Evolutionary conservation across 2,797 vertebrate genomes (phyloP).

Genomic region (Margarornis squamiger): DNA sequence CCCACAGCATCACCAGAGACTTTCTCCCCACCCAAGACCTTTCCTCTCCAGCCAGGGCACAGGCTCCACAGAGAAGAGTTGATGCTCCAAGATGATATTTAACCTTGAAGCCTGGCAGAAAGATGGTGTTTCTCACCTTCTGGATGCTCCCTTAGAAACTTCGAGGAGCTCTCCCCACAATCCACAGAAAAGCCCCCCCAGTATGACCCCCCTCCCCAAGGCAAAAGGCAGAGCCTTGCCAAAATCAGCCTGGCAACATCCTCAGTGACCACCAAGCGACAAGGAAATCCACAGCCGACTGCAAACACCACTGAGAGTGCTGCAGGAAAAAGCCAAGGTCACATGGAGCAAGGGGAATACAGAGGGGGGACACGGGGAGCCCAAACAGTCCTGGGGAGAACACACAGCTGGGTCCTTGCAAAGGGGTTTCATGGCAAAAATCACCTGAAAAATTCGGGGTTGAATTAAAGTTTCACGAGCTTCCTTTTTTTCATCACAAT

Average conservation of each 20-base stretch:
- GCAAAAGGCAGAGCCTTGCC: neutral
- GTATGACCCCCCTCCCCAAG: rapidly evolving
- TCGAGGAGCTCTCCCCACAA: neutral
- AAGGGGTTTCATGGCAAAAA: neutral
- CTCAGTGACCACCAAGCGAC: rapidly evolving
- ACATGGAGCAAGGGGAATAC: rapidly evolving
- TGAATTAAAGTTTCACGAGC: neutral
- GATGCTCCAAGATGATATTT: neutral
- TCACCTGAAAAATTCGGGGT: neutral
- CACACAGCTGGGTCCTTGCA: rapidly evolving
- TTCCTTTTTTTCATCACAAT: neutral
- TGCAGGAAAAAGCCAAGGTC: neutral
- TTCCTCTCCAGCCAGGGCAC: neutral
- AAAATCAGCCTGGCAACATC: neutral
- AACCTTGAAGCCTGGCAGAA: neutral
- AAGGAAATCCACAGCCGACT: neutral
- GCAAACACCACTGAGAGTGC: rapidly evolving
- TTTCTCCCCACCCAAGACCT: neutral
- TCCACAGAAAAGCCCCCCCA: neutral
- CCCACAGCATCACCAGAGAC: neutral
- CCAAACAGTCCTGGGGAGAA: neutral
- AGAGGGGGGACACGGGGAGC: rapidly evolving
- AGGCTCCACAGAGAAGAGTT: rapidly evolving
- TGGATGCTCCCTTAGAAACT: neutral
- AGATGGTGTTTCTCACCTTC: rapidly evolving